phyloP scores from a whole-genome alignment of 2,888 invertebrate species.

The Andrena dorsata region DNA sequence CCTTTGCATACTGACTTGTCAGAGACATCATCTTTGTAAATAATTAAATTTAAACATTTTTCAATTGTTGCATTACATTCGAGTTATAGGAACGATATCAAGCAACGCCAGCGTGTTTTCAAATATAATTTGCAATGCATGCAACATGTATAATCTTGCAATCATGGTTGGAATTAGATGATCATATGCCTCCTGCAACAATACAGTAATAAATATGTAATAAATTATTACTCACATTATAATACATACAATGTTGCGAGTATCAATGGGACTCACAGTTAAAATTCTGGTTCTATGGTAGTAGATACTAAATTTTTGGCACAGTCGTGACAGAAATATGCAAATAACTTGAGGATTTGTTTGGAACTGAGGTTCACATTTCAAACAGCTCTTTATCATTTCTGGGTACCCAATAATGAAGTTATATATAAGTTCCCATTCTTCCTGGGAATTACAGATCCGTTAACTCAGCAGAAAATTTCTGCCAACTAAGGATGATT shows the following conservation, averaged over 20 bases:
- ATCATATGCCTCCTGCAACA: conserved; percentile 88
- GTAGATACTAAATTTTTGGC: conserved; percentile 90
- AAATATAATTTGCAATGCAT: conserved; percentile 88
- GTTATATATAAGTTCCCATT: conserved; percentile 91
- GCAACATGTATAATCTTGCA: conserved; percentile 90
- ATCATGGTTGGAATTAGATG: conserved; percentile 89
- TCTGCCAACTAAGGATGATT: not conserved
- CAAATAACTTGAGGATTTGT: conserved; percentile 89
- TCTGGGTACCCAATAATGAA: conserved; percentile 89
- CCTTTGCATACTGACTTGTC: not conserved
- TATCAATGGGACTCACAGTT: conserved; percentile 86
- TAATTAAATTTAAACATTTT: conserved; percentile 49
- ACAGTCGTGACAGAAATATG: conserved; percentile 88
- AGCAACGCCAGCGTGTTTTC: conserved; percentile 88
- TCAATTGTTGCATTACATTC: conserved; percentile 77
- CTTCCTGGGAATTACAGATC: conserved; percentile 87
- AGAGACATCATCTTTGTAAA: conserved; percentile 23
- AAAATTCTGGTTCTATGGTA: conserved; percentile 90
- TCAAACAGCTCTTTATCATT: conserved; percentile 87
- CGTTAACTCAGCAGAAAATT: not conserved
- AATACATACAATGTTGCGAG: not conserved
- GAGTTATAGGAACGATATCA: conserved; percentile 89
- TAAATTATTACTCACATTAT: conserved; percentile 11
- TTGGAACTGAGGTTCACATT: conserved; percentile 85
- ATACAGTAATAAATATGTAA: not conserved